phyloP scores from a whole-genome alignment of 2,113 vertebrate genomes.

The Laticauda colubrina region DNA sequence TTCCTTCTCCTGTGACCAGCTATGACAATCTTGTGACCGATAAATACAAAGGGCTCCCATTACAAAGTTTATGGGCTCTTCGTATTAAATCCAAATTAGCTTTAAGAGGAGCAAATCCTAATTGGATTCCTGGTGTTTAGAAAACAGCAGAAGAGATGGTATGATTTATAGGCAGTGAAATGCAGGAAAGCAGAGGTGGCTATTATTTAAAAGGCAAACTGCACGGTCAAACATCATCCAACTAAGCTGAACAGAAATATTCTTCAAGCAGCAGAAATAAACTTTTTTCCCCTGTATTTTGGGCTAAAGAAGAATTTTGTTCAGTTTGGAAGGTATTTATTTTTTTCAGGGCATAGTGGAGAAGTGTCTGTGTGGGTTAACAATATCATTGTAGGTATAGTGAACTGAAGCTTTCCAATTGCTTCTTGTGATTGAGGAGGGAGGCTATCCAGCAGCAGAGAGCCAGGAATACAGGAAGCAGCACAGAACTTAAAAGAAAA shows the following conservation, averaged over 20 bases:
- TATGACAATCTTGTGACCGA: neutral
- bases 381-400: neutral
- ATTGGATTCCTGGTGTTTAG: neutral
- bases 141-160: neutral
- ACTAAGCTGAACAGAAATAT: neutral
- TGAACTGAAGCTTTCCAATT: neutral
- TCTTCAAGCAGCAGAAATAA: neutral
- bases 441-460: neutral
- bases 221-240: neutral
- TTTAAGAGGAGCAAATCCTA: neutral
- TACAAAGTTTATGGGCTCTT: neutral
- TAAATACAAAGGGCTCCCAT: neutral
- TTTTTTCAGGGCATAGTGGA: neutral
- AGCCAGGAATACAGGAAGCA: neutral
- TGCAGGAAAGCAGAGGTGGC: no score
- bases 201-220: neutral
- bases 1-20: neutral
- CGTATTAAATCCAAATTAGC: conserved; percentile 10
- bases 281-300: neutral
- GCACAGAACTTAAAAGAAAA: neutral
- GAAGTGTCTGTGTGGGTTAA: neutral
- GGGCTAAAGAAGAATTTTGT: neutral
- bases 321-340: neutral
- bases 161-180: neutral
- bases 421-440: neutral